These are phyloP conservation scores for Bradypus variegatus DNA, from an alignment of 2,797 vertebrate genomes.

Conservation along the genomic window DNA sequence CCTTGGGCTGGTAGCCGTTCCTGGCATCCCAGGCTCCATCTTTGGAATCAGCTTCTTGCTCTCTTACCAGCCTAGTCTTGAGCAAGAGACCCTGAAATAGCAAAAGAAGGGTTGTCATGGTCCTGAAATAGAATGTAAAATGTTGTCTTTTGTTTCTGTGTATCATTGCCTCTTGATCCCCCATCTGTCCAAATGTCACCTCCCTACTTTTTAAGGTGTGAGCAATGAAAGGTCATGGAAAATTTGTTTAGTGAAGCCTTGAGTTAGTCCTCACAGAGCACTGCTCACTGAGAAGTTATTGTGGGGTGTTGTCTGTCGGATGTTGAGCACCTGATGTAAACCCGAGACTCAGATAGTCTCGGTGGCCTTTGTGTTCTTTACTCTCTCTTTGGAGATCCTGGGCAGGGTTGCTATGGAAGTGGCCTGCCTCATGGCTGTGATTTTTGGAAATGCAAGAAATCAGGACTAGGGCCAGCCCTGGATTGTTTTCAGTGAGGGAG, in stretches of 20 bases:
- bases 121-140: constrained; percentile 69
- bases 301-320: constrained; percentile 56
- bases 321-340: background rate
- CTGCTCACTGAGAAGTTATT: constrained; percentile 50
- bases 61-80: constrained; percentile 41
- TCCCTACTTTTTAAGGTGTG: constrained; percentile 53
- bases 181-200: background rate
- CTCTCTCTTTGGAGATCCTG: background rate
- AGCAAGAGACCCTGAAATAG: constrained; percentile 66
- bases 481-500: background rate
- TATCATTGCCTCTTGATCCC: background rate
- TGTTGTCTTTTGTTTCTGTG: background rate
- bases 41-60: background rate
- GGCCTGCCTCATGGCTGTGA: background rate
- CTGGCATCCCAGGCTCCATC: background rate
- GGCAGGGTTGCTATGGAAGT: background rate
- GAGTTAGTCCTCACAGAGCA: constrained; percentile 32
- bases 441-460: constrained; percentile 17
- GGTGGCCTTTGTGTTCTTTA: background rate
- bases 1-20: background rate
- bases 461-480: background rate
- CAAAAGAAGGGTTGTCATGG: constrained; percentile 40
- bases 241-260: constrained; percentile 60
- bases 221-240: constrained; percentile 66
- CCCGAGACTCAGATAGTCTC: background rate